Evolutionary conservation across 1,140 invertebrate genomes (phyloP), one percentile per base, ranked within the genome.

Genomic region (Aricia agestis): DNA sequence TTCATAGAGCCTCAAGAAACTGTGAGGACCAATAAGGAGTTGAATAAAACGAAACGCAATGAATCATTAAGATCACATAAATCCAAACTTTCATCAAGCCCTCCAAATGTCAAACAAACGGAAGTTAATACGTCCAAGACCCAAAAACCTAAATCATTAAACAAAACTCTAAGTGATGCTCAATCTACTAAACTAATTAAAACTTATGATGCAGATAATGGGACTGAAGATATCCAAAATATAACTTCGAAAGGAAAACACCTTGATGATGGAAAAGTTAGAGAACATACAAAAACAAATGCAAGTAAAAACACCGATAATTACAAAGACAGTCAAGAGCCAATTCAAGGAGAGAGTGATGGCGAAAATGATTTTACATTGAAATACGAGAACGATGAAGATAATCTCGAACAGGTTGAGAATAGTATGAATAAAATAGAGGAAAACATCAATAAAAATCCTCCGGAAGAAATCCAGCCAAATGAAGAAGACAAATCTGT

Each of bases 331-430:
- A 63, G 61, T 68, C 19, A 72, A 59, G 42, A 72, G 66, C 6
- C 52, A 66, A 71, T 74, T 67, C 42, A 77, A 67, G 59, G 65
- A 58, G 59, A 63, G 2, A 71, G 67, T 69, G 58, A 69, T 66
- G 73, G 70, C 71, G 68, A 77, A 57, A 74, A 80, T 68, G 67
- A 76, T 71, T 74, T 79, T 41, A 76, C 72, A 61, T 74, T 80
- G 63, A 66, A 78, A 32, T 76, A 73, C 72, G 75, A 81, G 66
- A 72, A 78, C 61, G 73, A 82, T 70, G 77, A 78, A 68, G 74
- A 76, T 69, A 25, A 36, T 32, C 11, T 41, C 0, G 57, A 41
- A 36, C 52, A 61, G 5, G 45, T 57, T 10, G 58, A 69, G 61
- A 45, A 36, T 11, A 67, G 9, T 7, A 6, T n/a, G 17, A 67